Percentiles rank a stretch among this genome's conserved stretches.
These are phyloP conservation scores for Acromyrmex heyeri DNA, from an alignment of 1,140 invertebrate genomes.

Conservation along the genomic window DNA sequence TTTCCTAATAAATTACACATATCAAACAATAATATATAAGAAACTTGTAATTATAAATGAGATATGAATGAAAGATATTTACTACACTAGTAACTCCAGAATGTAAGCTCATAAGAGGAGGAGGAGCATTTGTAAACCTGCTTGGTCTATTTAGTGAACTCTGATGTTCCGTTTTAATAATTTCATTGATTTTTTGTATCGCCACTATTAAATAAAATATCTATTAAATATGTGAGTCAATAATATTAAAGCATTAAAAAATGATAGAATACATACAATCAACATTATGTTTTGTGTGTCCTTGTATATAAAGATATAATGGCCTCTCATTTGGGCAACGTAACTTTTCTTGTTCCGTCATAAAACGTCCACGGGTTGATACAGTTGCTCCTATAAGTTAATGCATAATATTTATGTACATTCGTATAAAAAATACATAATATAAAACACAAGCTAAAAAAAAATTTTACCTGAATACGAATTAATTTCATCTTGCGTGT, in stretches of 20 bases:
- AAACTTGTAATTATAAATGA: constrained; percentile 15
- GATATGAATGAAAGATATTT: constrained; percentile 62
- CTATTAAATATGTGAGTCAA: constrained; percentile 33
- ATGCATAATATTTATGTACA: neutral
- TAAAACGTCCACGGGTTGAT: constrained; percentile 89
- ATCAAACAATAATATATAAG: neutral
- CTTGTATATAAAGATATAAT: constrained; percentile 89
- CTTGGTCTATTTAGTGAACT: constrained; percentile 85
- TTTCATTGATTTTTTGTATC: constrained; percentile 88
- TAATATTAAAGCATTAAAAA: constrained; percentile 41
- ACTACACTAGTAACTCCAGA: constrained; percentile 84
- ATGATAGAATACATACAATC: constrained; percentile 86
- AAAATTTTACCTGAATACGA: constrained; percentile 82
- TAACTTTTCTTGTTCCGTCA: constrained; percentile 88
- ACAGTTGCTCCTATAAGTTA: constrained; percentile 87
- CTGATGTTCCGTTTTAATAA: constrained; percentile 87
- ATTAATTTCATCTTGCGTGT: constrained; percentile 89
- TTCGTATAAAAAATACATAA: neutral
- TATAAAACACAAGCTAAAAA: neutral
- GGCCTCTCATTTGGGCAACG: constrained; percentile 88
- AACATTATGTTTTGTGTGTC: constrained; percentile 88
- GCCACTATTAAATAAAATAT: constrained; percentile 86
- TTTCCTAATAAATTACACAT: constrained; percentile 87
- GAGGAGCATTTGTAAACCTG: constrained; percentile 86
- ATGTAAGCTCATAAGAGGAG: constrained; percentile 87